Evolutionary conservation across 2,113 vertebrate genomes (phyloP), one percentile per base, ranked within the genome.

Genomic region (Prinia subflava): DNA sequence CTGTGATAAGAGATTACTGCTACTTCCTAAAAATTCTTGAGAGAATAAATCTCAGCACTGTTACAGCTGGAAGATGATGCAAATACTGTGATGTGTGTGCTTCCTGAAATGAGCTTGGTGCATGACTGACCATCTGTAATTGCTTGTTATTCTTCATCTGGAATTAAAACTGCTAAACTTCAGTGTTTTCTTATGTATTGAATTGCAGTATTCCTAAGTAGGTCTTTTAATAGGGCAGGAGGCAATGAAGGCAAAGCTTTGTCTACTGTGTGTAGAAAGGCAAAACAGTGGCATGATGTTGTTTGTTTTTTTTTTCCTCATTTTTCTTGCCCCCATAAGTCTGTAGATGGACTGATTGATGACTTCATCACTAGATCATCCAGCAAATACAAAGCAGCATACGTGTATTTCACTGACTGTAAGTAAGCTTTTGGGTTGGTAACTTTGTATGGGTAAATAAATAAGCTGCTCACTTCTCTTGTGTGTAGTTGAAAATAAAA

Each of bases 331-430:
- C 4, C 12, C 19, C 73, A 23, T 78, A 91, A 99, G 99, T 99
- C 99, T 97, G 97, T 99, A 95, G 98, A 99, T 59, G 98, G 98
- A 79, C 98, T 99, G 69, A 98, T 99, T 89, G 97, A 95, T 62
- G 99, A 99, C 97, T 99, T 99, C 97, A 98, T 98, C 81, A 68
- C 39, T 87, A 99, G 98, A 97, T 98, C 98, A 56, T 97, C 97
- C 49, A 97, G 98, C 92, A 99, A 98, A 95, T 99, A 99, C 89
- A 99, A 99, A 98, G 97, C 98, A 89, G 99, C 99, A 1, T 99
- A 99, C 27, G 96, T 99, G 87, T 99, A 99, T 98, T 99, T 99
- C 96, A 99, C 99, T 68, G 99, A 99, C 97, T 99, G 99, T 99
- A 98, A 99, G 99, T 99, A 95, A 52, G 41, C 64, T 94, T 75